Evolutionary conservation across 2,797 vertebrate species (phyloP).

Genomic region (Alosa sapidissima): DNA sequence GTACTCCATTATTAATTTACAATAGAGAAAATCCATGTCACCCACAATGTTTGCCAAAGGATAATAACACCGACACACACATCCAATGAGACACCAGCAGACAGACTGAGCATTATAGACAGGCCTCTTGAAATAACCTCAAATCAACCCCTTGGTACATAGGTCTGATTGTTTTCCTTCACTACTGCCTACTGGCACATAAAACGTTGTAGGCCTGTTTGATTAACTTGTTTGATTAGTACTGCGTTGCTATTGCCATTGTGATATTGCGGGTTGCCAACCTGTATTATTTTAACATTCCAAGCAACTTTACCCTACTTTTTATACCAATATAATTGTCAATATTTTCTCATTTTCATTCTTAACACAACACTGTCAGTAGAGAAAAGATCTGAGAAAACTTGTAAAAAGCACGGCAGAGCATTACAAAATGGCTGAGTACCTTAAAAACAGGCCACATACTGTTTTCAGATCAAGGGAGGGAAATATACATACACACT

Average conservation of each 20-base stretch:
- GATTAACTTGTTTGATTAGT: background rate
- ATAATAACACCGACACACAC: background rate
- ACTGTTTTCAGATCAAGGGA: conserved; percentile 1
- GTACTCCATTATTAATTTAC: background rate
- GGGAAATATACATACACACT: background rate
- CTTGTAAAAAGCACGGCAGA: background rate
- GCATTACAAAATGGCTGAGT: background rate
- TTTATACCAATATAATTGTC: background rate
- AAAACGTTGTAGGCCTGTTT: background rate
- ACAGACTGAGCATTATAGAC: background rate
- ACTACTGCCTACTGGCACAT: background rate
- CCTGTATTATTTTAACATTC: background rate
- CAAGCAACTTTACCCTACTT: background rate
- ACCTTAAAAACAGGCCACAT: background rate
- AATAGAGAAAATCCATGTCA: background rate
- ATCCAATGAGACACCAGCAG: background rate
- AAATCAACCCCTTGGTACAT: background rate
- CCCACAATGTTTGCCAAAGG: background rate
- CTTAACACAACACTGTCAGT: background rate
- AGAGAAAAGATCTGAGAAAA: background rate
- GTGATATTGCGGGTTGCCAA: background rate
- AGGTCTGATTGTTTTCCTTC: background rate
- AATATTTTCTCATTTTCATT: background rate
- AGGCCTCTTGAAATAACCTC: background rate
- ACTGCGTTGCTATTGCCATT: background rate